Evolutionary conservation across 2,113 vertebrate species (phyloP).

Genomic region (Hippoglossus stenolepis): DNA sequence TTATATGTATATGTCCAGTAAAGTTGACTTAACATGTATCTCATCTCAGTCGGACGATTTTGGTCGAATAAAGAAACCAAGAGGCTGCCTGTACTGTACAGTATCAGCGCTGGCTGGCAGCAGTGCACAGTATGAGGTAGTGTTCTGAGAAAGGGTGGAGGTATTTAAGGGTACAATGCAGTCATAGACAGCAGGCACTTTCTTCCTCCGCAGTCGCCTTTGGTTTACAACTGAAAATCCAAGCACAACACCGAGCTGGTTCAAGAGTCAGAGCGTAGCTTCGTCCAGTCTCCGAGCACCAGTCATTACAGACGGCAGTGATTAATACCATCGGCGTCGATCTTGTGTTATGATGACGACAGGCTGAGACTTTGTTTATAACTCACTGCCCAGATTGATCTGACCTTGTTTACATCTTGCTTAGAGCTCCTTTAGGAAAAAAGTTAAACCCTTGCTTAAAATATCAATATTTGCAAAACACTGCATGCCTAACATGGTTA

Average conservation of each 20-base stretch:
- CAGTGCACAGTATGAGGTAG: conserved; percentile 62
- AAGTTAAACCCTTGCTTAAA: conserved; percentile 19
- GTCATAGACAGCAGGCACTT: conserved; percentile 67
- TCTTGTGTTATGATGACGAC: conserved; percentile 61
- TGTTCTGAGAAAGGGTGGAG: conserved; percentile 59
- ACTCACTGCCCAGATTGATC: conserved; percentile 32
- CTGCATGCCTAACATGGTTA: conserved; percentile 6
- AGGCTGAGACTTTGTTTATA: conserved; percentile 37
- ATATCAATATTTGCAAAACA: conserved; percentile 62
- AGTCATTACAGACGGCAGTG: conserved; percentile 63
- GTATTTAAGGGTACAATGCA: conserved; percentile 52
- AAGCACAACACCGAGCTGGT: conserved; percentile 72
- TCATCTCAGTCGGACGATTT: neutral
- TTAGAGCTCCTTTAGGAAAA: conserved; percentile 29
- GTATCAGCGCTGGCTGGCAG: conserved; percentile 40
- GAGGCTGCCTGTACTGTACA: conserved; percentile 5
- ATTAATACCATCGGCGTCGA: conserved; percentile 55
- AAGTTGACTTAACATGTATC: neutral
- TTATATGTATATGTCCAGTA: no score
- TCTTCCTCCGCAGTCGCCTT: conserved; percentile 65
- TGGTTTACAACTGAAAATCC: conserved; percentile 62
- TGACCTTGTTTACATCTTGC: conserved; percentile 60
- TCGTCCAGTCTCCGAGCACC: conserved; percentile 36
- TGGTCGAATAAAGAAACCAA: conserved; percentile 18
- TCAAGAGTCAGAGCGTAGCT: conserved; percentile 58